These are phyloP conservation scores for Apis mellifera DNA, from an alignment of 1,140 invertebrate genomes.

Conservation along the genomic window DNA sequence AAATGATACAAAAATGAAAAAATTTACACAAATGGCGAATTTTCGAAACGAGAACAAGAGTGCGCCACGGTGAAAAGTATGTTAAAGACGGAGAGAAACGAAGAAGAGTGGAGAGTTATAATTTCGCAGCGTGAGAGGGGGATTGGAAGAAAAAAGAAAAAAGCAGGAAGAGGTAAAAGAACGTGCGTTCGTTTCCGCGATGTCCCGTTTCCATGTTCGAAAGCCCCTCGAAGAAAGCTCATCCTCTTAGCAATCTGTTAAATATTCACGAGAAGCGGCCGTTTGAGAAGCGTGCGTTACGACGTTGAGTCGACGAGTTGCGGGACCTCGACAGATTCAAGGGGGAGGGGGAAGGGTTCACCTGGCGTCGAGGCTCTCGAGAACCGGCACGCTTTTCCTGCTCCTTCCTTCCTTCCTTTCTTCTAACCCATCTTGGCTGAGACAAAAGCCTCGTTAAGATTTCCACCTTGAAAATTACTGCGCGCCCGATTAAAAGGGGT, in stretches of 20 bases:
- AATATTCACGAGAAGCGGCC: conserved; percentile 66
- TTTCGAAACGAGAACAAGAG: conserved; percentile 44
- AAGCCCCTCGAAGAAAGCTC: conserved; percentile 53
- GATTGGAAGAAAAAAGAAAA: conserved; percentile 41
- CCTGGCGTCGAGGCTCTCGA: conserved; percentile 11
- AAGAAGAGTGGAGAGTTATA: conserved; percentile 10
- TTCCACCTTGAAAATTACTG: conserved; percentile 42
- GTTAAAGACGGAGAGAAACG: neutral
- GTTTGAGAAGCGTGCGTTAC: conserved; percentile 58
- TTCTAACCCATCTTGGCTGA: neutral
- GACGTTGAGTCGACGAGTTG: conserved; percentile 29
- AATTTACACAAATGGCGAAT: neutral
- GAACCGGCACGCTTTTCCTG: conserved; percentile 22
- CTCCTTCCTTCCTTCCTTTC: neutral
- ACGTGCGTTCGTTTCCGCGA: conserved; percentile 31
- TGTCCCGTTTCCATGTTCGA: conserved; percentile 36
- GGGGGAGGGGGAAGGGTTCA: neutral
- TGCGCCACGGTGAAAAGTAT: conserved; percentile 30
- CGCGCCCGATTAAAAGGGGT: conserved; percentile 23
- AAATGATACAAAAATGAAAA: neutral
- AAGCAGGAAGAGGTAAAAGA: no score
- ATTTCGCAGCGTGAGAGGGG: conserved; percentile 15
- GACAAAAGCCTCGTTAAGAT: conserved; percentile 60
- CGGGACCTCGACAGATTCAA: neutral
- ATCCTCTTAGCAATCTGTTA: conserved; percentile 62